A percentile compares a stretch with the other conserved stretches of the same genome.
These are phyloP conservation scores for Philopotamus ludificatus DNA, from an alignment of 1,140 invertebrate genomes.

Conservation along the genomic window DNA sequence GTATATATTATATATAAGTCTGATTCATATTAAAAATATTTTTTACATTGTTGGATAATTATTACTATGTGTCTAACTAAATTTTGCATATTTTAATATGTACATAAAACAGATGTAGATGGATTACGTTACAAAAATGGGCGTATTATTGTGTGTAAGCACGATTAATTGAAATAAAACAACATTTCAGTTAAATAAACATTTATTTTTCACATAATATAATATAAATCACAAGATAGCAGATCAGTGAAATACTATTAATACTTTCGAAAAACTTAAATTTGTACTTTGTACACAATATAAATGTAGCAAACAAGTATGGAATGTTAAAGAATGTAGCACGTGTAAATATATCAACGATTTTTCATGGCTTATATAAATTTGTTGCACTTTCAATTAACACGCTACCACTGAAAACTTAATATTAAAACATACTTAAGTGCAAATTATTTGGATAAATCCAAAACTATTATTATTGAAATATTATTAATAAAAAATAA, in stretches of 20 bases:
- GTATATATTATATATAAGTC: no score
- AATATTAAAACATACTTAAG: background rate
- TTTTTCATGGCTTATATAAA: background rate
- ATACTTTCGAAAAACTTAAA: constrained; percentile 17
- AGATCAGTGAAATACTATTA: constrained; percentile 20
- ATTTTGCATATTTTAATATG: no score
- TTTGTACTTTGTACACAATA: constrained; percentile 25
- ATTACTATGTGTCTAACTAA: no score
- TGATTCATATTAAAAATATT: no score
- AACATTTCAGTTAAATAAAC: constrained; percentile 2
- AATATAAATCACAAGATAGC: constrained; percentile 20
- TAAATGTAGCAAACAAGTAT: constrained; percentile 7
- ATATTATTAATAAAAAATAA: background rate
- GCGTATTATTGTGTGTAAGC: no score
- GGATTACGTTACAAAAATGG: no score
- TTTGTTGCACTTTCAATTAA: background rate
- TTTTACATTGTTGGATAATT: no score
- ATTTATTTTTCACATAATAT: constrained; percentile 18
- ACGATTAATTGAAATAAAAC: constrained; percentile 12
- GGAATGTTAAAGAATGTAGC: constrained; percentile 7
- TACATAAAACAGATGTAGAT: background rate
- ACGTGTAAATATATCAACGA: background rate
- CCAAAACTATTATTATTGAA: background rate
- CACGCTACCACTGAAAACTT: no score
- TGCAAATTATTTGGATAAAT: background rate